Conservation (phyloP, 92 coral and sea anemone genomes). For the Metridium senile region DNA sequence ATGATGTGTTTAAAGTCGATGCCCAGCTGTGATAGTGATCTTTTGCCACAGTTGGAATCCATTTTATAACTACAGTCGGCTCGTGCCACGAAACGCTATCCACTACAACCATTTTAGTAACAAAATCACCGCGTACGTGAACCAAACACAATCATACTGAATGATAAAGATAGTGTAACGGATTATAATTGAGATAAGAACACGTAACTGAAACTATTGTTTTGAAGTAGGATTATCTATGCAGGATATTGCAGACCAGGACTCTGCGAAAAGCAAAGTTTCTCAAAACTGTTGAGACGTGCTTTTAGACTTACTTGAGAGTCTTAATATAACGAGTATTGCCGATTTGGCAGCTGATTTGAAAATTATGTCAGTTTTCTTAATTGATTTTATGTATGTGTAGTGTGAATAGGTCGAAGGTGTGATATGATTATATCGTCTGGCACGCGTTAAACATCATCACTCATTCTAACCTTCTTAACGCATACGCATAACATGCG, state of each 20-base stretch:
- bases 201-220: not conserved
- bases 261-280: too few relatives aligned
- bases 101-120: not conserved
- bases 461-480: not conserved
- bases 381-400: not conserved
- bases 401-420: not conserved
- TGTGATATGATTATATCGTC: not conserved
- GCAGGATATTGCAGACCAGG: not conserved
- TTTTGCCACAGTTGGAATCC: slow-evolving; percentile 26
- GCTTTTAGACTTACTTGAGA: not conserved
- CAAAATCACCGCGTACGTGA: not conserved
- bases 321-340: too few relatives aligned
- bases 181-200: not conserved
- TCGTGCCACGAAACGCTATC: slow-evolving; percentile 1
- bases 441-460: slow-evolving; percentile 10
- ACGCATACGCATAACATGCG: not conserved
- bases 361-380: not conserved
- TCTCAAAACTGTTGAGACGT: too few relatives aligned
- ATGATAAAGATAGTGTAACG: not conserved
- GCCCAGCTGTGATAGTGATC: slow-evolving; percentile 8
- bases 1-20: slow-evolving; percentile 7
- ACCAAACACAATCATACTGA: not conserved
- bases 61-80: slow-evolving; percentile 9
- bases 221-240: not conserved
- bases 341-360: not conserved